Evolutionary conservation across 2,113 vertebrate species (phyloP), one percentile per base, ranked within the genome.

Genomic region (Hippotragus niger): DNA sequence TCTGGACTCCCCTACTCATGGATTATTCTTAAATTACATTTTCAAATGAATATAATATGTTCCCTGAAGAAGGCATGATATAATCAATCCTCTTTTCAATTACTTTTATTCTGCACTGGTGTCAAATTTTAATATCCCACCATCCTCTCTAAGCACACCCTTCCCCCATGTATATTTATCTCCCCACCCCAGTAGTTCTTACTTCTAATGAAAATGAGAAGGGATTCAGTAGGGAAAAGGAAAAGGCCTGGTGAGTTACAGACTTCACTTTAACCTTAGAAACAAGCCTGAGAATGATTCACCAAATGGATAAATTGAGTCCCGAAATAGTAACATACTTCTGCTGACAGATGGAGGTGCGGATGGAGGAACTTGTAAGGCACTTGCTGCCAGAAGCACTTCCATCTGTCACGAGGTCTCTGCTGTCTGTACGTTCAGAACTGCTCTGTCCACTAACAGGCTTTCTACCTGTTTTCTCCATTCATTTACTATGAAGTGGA

Each of bases 401-500:
- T 36, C 97, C 96, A 98, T 97, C 98, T 98, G 97, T 94, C 97
- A 53, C 86, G 71, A 64, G 92, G 97, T 97, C 78, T 97, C 90
- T 50, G 43, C 47, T 90, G 96, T 93, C 74, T 96, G 84, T 91
- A 25, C 45, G 19, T 81, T 88, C 86, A 94, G 84, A 98, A 74
- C 19, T 25, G 74, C 82, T 45, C 36, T 85, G 64, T 58, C 97
- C 91, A 92, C 92, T 92, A 94, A 95, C 25, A 27, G 96, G 12
- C 93, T 91, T 17, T 1, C 36, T 29, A 52, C 5, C 15, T 55
- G 64, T 33, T 93, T 96, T 23, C 50, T 88, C 64, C 74, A 19
- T 15, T 55, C 25, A 27, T 83, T 96, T n/a, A 45, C 55, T 58
- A 6, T 6, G 58, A 58, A 92, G n/a, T 36, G n/a, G 58, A 31